Base-by-base conservation (phyloP, 2,888 invertebrate species). In the Heliothis peltigera region DNA sequence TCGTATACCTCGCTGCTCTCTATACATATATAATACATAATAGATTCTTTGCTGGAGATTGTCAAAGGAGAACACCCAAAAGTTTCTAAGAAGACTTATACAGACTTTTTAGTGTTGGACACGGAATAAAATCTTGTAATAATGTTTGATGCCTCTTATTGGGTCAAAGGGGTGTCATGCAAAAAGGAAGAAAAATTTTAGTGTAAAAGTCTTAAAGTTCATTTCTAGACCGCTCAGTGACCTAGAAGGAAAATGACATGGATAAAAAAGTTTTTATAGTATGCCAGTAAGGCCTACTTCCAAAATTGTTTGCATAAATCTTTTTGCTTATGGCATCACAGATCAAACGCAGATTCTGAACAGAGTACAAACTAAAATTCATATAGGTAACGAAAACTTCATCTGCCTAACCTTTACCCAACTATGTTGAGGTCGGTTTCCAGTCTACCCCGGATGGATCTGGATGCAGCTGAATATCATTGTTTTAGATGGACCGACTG, bases 201-300 rank as follows among this genome's bases (percentile, higher is more conserved):
- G 32, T 42, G 46, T 46, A 18, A 5, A 42, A 70, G n/a, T n/a
- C n/a, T n/a, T n/a, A n/a, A n/a, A 51, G 51, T 67, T 63, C 47
- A 46, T 32, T 70, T 39, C 19, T 32, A 10, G 7, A 63, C 32
- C 17, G 17, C 42, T 3, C 17, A 17, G n/a, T 42, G 17, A 42
- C 42, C 39, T 39, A 39, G 39, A 39, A 39, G 15, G 0, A 32
- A 4, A 15, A 39, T 39, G 39, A 39, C 3, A 5, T 39, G n/a
- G n/a, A 39, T 39, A 39, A 39, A 39, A 39, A 39, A 39, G 35
- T 35, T 35, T 12, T 35, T 5, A 35, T 39, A 39, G 4, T 4
- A 32, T 39, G 5, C 4, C 4, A 39, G 39, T n/a, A n/a, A 15
- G 39, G 39, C 15, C n/a, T 15, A n/a, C 5, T 39, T 39, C 5